Evolutionary conservation across 2,113 vertebrate species (phyloP), one percentile per base, ranked within the genome.

Genomic region (Salminus brasiliensis): DNA sequence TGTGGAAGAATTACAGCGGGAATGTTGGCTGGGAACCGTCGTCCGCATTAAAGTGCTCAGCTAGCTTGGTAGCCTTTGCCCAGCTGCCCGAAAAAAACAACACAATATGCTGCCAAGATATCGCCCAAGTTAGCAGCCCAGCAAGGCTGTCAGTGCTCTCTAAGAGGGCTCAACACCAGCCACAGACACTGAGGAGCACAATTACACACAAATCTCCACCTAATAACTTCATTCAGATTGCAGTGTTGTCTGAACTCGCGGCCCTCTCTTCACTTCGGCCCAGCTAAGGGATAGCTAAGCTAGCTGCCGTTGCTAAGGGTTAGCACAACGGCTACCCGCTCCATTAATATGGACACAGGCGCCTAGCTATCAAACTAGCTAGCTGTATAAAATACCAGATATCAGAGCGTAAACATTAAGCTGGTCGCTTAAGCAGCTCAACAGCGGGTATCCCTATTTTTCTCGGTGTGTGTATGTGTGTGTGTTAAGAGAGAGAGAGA

Each of bases 251-350:
- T 15, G 57, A 71, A 41, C 55, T 52, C 79, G 15, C 43, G 74
- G 74, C 67, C 80, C 82, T 72, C 67, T 41, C n/a, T 41, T 30
- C 65, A 60, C 29, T 45, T 69, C 71, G 82, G 74, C 49, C 69
- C 78, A 53, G n/a, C n/a, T 67, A 16, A 23, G 55, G 34, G 71
- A 77, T 80, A 59, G 70, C 70, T 57, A 45, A 45, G 53, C 71
- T 63, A 66, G 27, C 60, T 18, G n/a, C n/a, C n/a, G n/a, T 6
- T 4, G 66, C 59, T 83, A 76, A 66, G 63, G 30, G 71, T 49
- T 84, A 84, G 83, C 83, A 75, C 30, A 0, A 10, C 36, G 47
- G 77, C 81, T 83, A 79, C 21, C 71, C 27, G 11, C 52, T 41
- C n/a, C 41, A 47, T 43, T 52, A 45, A 30, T 57, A 12, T 43